Evolutionary conservation across 2,888 invertebrate species (phyloP), one percentile per base, ranked within the genome.

Genomic region (Zygogramma bicolorata): DNA sequence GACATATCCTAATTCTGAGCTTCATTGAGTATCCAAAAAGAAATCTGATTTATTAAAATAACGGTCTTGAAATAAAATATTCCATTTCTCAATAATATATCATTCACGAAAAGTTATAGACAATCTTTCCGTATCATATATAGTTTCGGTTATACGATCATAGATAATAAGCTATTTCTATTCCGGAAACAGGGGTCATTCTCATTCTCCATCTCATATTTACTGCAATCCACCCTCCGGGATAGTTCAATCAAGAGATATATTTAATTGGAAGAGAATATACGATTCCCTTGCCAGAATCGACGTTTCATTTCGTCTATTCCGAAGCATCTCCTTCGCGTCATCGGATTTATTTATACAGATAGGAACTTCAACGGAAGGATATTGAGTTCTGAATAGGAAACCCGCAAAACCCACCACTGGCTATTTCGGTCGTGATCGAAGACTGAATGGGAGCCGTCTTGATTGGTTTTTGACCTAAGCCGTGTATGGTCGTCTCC

Each of bases 361-460:
- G 53, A 53, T 53, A 8, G n/a, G 5, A 53, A 53, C 25, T 6
- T 46, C 7, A 20, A 7, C 6, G 53, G 13, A 10, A 13, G 27
- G n/a, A n/a, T n/a, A n/a, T n/a, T 10, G 6, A 13, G n/a, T 1
- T n/a, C 25, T 53, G 25, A 53, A 53, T 25, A 4, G 22, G 53
- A 53, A 53, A 53, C 53, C 53, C 25, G 3, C 1, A 10, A 49
- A 49, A 22, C 59, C 59, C 20, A 63, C 29, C 18, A 63, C 8
- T 40, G 63, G 10, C 61, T 40, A n/a, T 60, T 15, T 38, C 61
- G 31, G 25, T 61, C 63, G 40, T 63, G 46, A 63, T 46, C 31
- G 15, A 29, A 63, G 18, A 46, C 25, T 49, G 22, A 49, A 22
- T 66, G 59, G 27, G 42, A 13, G n/a, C 22, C 25, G 4, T 15